Conservation (phyloP, 2,797 vertebrate genomes). For the Myotis findleyi region DNA sequence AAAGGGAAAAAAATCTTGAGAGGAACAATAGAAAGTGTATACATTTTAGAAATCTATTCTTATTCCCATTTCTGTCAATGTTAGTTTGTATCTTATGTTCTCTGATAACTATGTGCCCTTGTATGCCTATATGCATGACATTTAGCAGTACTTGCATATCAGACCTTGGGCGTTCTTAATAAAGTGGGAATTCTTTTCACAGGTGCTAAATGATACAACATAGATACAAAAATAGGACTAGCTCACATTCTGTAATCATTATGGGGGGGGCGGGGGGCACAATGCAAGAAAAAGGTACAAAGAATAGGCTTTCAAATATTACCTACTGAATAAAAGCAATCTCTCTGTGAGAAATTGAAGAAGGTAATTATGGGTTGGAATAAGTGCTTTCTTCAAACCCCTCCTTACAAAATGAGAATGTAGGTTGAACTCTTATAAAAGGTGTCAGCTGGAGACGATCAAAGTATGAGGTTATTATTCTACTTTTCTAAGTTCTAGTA, state of each 20-base stretch:
- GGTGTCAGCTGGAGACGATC: not conserved
- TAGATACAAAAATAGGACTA: conserved; percentile 48
- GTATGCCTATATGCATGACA: not conserved
- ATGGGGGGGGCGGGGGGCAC: not conserved
- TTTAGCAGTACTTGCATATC: conserved; percentile 20
- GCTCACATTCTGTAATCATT: conserved; percentile 2
- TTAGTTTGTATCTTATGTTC: not conserved
- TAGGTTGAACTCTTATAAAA: not conserved
- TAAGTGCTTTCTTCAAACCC: conserved; percentile 36
- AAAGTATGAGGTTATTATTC: not conserved
- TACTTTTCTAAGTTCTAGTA: not conserved
- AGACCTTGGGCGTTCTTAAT: not conserved
- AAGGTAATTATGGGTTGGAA: not conserved
- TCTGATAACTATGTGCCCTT: not conserved
- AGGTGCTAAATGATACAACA: conserved; percentile 10
- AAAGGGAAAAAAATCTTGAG: not conserved
- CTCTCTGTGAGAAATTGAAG: conserved; percentile 40
- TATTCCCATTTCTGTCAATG: not conserved
- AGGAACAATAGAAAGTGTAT: not conserved
- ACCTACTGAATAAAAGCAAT: conserved; percentile 33
- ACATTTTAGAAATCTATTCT: conserved; percentile 37
- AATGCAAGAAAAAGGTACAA: not conserved
- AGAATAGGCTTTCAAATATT: conserved; percentile 38
- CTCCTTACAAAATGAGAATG: not conserved
- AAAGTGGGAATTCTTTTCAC: conserved; percentile 53